Percentiles rank a stretch among this genome's conserved stretches.
phyloP scores from a whole-genome alignment of 2,113 vertebrate species.

The Smithornis capensis region DNA sequence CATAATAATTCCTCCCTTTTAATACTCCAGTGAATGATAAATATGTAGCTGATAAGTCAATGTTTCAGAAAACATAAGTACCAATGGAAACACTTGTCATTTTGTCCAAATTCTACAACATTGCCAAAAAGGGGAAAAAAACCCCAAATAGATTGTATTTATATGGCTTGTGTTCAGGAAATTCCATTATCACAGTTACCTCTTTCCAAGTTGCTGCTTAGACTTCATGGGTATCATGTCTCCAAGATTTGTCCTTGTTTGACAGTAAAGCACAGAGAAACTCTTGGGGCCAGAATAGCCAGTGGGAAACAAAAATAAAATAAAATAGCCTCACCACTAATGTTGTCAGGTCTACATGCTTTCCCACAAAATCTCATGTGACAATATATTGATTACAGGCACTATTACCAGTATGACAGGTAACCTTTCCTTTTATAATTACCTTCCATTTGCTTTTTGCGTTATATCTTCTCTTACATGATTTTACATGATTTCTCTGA shows the following conservation, averaged over 20 bases:
- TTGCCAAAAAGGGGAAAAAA: not conserved
- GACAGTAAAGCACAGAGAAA: not conserved
- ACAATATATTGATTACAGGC: not conserved
- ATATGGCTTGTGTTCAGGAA: not conserved
- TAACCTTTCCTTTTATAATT: not conserved
- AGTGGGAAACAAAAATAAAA: too few relatives aligned
- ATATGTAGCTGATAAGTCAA: not conserved
- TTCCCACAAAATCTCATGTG: not conserved
- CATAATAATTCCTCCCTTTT: not conserved
- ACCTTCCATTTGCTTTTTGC: not conserved
- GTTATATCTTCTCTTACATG: not conserved
- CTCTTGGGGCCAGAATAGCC: not conserved
- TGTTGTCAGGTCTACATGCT: not conserved
- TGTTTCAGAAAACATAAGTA: not conserved
- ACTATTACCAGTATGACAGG: not conserved
- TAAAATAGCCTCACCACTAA: too few relatives aligned
- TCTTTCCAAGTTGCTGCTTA: not conserved
- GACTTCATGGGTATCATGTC: not conserved
- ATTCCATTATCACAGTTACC: not conserved
- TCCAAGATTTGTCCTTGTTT: not conserved
- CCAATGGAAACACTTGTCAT: not conserved
- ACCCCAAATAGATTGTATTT: not conserved
- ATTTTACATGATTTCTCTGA: not conserved
- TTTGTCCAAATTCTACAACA: not conserved
- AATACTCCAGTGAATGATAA: not conserved